Percentiles rank a stretch among this genome's conserved stretches.
These are phyloP conservation scores for Tympanoctomys barrerae DNA, from an alignment of 2,797 vertebrate species.

Conservation along the genomic window DNA sequence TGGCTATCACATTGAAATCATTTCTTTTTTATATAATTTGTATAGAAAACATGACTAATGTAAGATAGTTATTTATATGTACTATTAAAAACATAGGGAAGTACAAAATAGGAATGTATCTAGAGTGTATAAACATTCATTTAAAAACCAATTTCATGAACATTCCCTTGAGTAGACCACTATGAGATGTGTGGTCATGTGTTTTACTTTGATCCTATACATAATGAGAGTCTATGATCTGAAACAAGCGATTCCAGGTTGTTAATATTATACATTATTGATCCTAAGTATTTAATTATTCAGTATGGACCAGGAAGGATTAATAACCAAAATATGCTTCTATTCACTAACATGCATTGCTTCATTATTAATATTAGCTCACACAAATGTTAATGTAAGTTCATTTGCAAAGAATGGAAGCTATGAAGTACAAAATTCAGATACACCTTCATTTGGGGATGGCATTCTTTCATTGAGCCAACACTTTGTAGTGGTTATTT, in stretches of 20 bases:
- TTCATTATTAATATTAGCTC: neutral
- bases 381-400: neutral
- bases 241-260: neutral
- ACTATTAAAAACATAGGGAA: conserved; percentile 35
- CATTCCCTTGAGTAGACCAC: neutral
- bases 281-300: conserved; percentile 31
- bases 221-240: neutral
- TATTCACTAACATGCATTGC: neutral
- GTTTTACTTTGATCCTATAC: neutral
- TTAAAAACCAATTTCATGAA: neutral
- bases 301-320: neutral
- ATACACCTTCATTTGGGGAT: neutral
- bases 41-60: conserved; percentile 30
- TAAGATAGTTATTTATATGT: conserved; percentile 1
- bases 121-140: neutral
- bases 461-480: neutral
- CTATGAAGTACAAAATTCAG: conserved; percentile 28
- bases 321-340: conserved; percentile 12
- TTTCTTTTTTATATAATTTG: conserved; percentile 19
- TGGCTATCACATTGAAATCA: neutral
- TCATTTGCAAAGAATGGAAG: neutral
- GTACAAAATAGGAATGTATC: neutral
- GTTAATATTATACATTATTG: conserved; percentile 9
- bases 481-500: neutral
- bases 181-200: neutral